phyloP scores from a whole-genome alignment of 2,113 vertebrate genomes.

The Cisticola juncidis region DNA sequence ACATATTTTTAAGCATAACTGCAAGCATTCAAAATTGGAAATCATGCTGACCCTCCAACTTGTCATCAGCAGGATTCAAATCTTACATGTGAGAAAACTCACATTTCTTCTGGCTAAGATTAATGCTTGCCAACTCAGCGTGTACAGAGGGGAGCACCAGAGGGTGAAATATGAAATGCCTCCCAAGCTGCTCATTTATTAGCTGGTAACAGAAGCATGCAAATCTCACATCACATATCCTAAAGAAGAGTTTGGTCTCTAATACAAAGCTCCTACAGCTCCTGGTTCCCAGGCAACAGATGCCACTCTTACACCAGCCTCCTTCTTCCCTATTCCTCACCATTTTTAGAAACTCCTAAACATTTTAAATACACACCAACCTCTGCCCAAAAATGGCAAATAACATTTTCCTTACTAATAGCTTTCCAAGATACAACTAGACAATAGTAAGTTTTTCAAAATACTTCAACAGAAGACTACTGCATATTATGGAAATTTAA shows the following conservation, averaged over 20 bases:
- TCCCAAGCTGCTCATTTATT: neutral
- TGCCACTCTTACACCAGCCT: neutral
- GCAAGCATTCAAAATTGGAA: neutral
- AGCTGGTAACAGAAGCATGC: neutral
- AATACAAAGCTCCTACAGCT: neutral
- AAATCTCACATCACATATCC: neutral
- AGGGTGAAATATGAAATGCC: neutral
- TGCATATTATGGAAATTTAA: neutral
- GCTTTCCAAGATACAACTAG: neutral
- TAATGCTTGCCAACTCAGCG: neutral
- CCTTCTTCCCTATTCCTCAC: neutral
- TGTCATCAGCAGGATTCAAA: neutral
- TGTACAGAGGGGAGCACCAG: neutral
- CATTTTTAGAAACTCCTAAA: neutral
- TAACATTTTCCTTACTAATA: neutral
- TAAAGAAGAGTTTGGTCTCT: neutral
- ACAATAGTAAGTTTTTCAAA: neutral
- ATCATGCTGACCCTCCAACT: neutral
- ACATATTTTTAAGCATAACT: neutral
- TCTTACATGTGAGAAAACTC: neutral
- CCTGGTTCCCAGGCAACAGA: neutral
- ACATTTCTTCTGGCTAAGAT: neutral
- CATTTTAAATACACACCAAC: rapidly evolving
- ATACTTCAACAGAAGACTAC: neutral
- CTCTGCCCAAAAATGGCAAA: neutral